phyloP scores from a whole-genome alignment of 1,140 invertebrate species.

The Dolichoris vasculosae region DNA sequence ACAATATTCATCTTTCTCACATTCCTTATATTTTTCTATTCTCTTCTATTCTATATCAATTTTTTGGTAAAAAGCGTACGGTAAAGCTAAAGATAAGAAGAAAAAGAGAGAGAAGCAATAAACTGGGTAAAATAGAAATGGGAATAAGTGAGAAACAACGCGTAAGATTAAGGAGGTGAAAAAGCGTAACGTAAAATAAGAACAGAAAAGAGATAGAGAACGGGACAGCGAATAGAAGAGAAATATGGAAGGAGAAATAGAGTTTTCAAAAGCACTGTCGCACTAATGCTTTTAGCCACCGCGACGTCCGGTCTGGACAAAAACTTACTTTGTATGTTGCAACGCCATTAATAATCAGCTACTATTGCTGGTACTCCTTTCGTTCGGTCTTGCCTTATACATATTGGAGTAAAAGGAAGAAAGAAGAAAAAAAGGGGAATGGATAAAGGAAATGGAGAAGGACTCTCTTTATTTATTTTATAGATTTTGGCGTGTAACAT shows the following conservation, averaged over 20 bases:
- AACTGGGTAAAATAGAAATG: not conserved
- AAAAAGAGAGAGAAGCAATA: not conserved
- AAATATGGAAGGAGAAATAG: not conserved
- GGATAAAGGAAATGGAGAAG: conserved; percentile 24
- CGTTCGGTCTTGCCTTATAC: conserved; percentile 22
- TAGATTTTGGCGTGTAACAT: not conserved
- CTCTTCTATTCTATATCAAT: too few relatives aligned
- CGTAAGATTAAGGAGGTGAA: conserved; percentile 6
- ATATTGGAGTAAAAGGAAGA: not conserved
- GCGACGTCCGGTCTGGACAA: conserved; percentile 48
- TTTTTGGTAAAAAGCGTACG: not conserved
- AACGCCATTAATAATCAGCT: conserved; percentile 55
- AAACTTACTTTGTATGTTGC: conserved; percentile 54
- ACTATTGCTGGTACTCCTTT: not conserved
- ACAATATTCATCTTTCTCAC: conserved; percentile 1
- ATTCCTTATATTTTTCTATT: not conserved
- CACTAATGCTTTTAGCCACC: conserved; percentile 53
- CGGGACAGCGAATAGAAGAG: not conserved
- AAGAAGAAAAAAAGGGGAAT: not conserved
- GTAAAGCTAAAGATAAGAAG: not conserved
- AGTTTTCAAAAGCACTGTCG: conserved; percentile 49
- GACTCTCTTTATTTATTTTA: conserved; percentile 49
- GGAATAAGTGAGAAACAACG: not conserved
- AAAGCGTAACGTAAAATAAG: not conserved
- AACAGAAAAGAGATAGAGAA: not conserved